Percentiles rank a stretch among this genome's conserved stretches.
Evolutionary conservation across 2,888 invertebrate species (phyloP).

Genomic region (Neria commutata): DNA sequence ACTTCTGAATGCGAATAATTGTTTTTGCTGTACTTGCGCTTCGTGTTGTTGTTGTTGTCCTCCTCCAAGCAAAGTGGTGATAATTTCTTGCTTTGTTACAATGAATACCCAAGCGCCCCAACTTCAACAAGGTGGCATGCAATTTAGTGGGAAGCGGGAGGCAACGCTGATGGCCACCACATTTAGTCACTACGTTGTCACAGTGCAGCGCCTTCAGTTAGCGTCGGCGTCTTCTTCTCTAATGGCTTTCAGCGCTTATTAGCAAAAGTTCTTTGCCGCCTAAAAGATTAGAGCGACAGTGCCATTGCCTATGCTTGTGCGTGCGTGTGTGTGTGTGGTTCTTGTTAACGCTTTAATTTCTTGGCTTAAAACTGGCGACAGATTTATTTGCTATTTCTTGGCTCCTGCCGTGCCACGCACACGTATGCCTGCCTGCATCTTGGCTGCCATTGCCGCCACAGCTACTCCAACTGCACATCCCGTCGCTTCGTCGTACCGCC

Average conservation of each 20-base stretch:
- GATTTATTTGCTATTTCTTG: slow-evolving; percentile 55
- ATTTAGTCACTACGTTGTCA: not conserved
- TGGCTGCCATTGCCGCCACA: slow-evolving; percentile 18
- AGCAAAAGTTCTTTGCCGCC: slow-evolving; percentile 55
- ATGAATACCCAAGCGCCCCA: slow-evolving; percentile 20
- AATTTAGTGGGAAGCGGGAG: not conserved
- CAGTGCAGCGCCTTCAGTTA: not conserved
- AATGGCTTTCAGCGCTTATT: slow-evolving; percentile 56
- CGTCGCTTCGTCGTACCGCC: not conserved
- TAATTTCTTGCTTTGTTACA: slow-evolving; percentile 54
- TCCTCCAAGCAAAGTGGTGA: slow-evolving; percentile 53
- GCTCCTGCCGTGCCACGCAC: not conserved
- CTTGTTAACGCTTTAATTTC: slow-evolving; percentile 37
- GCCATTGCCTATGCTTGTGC: slow-evolving; percentile 4
- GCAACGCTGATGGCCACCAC: not conserved
- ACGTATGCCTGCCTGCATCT: slow-evolving; percentile 7
- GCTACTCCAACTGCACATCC: not conserved
- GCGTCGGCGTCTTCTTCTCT: slow-evolving; percentile 28
- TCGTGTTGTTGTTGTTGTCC: slow-evolving; percentile 31
- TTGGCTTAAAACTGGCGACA: slow-evolving; percentile 45
- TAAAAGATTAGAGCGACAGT: not conserved
- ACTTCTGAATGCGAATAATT: slow-evolving; percentile 35
- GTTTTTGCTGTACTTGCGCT: slow-evolving; percentile 25
- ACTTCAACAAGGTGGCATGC: no score
- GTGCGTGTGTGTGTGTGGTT: slow-evolving; percentile 13